Conservation (phyloP, 2,888 invertebrate genomes). For the Catocala nupta region DNA sequence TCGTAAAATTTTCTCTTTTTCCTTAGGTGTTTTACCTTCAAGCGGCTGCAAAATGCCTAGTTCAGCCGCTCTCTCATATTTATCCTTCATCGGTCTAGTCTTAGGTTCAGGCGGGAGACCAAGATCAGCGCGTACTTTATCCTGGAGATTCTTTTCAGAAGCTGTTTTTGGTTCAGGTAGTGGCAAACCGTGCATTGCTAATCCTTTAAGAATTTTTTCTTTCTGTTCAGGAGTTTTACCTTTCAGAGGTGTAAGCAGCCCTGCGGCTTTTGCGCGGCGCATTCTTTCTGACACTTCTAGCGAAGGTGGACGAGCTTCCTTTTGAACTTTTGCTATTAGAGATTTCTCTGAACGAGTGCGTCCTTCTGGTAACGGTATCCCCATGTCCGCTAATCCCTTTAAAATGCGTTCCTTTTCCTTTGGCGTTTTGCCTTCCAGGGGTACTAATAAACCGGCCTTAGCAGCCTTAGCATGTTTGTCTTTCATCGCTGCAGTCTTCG, state of each 20-base stretch:
- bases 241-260: no score
- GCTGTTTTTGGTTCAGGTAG: no score
- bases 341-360: constrained; percentile 12
- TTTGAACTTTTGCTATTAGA: no score
- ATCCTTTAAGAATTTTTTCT: no score
- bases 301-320: no score
- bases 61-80: constrained; percentile 1
- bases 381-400: constrained; percentile 16
- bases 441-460: constrained; percentile 54
- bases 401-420: constrained; percentile 37
- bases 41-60: constrained; percentile 3
- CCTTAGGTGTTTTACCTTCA: constrained; percentile 6
- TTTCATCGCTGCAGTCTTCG: constrained; percentile 50
- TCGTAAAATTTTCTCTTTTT: constrained; percentile 17
- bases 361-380: constrained; percentile 27
- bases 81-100: constrained; percentile 21
- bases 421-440: constrained; percentile 57
- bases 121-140: no score
- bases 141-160: no score
- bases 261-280: no score
- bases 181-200: no score
- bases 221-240: no score
- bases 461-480: constrained; percentile 52
- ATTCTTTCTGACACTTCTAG: no score
- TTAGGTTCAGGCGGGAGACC: no score